These are phyloP conservation scores for Trachemys scripta DNA, from an alignment of 2,113 vertebrate species.

Conservation along the genomic window DNA sequence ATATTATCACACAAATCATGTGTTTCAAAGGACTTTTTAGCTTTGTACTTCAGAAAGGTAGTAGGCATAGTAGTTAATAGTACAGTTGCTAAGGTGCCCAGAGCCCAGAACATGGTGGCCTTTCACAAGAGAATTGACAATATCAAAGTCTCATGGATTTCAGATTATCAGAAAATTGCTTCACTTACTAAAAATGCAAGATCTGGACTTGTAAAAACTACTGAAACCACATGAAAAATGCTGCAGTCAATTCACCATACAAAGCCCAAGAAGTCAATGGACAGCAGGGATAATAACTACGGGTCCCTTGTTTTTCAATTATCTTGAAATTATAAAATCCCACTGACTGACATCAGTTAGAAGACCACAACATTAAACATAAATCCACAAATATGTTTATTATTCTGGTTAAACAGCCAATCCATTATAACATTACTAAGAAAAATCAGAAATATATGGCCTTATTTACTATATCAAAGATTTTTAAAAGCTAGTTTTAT, in stretches of 20 bases:
- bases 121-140: background rate
- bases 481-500: background rate
- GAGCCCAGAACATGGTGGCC: rapidly evolving
- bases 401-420: background rate
- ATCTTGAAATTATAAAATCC: background rate
- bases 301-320: background rate
- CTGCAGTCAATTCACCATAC: background rate
- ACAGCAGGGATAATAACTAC: background rate
- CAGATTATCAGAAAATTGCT: background rate
- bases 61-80: background rate
- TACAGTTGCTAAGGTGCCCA: background rate
- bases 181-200: rapidly evolving
- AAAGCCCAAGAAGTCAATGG: background rate
- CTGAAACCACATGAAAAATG: background rate
- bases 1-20: background rate
- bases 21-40: background rate
- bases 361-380: background rate
- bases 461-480: background rate
- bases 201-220: background rate
- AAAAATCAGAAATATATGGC: background rate
- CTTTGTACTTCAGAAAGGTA: background rate
- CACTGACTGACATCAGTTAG: rapidly evolving
- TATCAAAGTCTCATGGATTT: background rate
- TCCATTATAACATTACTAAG: background rate
- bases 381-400: background rate